Conservation (phyloP, 2,888 invertebrate species). For the Polylopha cassiicola region DNA sequence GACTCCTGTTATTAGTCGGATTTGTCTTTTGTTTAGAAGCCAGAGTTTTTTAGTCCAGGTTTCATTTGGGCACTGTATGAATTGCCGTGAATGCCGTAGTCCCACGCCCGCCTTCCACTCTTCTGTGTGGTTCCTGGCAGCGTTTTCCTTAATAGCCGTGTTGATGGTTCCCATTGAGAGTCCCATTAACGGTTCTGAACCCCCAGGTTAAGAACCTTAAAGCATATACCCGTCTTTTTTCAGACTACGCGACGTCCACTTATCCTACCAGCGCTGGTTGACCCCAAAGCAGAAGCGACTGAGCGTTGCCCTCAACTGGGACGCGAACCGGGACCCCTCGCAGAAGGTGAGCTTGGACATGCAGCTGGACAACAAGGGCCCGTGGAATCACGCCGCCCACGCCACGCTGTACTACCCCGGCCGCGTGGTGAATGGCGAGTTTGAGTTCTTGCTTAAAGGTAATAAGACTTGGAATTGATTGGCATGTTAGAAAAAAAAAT, state of each 20-base stretch:
- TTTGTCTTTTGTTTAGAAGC: too few relatives aligned
- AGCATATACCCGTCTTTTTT: constrained; percentile 1
- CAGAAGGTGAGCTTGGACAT: constrained; percentile 81
- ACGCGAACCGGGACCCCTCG: constrained; percentile 89
- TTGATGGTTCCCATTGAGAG: too few relatives aligned
- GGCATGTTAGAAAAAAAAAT: background rate
- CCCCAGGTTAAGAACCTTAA: too few relatives aligned
- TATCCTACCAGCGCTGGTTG: constrained; percentile 80
- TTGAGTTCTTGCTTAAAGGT: constrained; percentile 78
- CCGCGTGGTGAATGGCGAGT: constrained; percentile 82
- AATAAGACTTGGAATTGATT: constrained; percentile 21
- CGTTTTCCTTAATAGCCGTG: too few relatives aligned
- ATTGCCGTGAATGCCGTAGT: too few relatives aligned
- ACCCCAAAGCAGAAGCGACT: constrained; percentile 79
- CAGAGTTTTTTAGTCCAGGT: too few relatives aligned
- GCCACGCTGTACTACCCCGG: constrained; percentile 86
- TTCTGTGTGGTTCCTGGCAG: too few relatives aligned
- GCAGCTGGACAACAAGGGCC: constrained; percentile 78
- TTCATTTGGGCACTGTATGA: too few relatives aligned
- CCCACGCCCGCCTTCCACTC: too few relatives aligned
- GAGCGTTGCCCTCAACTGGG: constrained; percentile 88
- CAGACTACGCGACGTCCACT: constrained; percentile 85
- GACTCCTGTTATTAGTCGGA: too few relatives aligned
- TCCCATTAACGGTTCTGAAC: too few relatives aligned
- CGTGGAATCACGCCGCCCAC: constrained; percentile 80